Percentiles rank a stretch among this genome's conserved stretches.
Evolutionary conservation across 2,888 invertebrate genomes (phyloP).

Genomic region (Caenorhabditis sulstoni): DNA sequence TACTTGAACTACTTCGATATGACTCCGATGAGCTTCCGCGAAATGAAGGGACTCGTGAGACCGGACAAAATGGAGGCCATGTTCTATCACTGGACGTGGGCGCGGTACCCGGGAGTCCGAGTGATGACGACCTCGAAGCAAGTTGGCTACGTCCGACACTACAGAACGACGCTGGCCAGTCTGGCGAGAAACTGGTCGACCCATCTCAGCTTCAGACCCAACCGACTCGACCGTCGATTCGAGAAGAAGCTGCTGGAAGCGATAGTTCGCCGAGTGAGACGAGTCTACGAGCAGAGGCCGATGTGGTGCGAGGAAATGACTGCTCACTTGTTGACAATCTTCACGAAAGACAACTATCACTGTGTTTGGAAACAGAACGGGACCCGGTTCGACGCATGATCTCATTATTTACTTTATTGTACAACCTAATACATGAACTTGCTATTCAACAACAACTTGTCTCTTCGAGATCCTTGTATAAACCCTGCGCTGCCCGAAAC

Average conservation of each 20-base stretch:
- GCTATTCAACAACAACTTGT: too few relatives aligned
- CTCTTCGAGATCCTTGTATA: too few relatives aligned
- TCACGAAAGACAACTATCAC: not conserved
- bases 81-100: not conserved
- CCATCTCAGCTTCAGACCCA: not conserved
- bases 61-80: not conserved
- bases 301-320: constrained; percentile 5
- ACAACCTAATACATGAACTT: too few relatives aligned
- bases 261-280: not conserved
- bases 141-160: too few relatives aligned
- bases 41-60: not conserved
- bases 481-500: too few relatives aligned
- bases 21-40: not conserved
- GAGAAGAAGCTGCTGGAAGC: constrained; percentile 2
- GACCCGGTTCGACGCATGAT: not conserved
- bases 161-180: too few relatives aligned
- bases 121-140: not conserved
- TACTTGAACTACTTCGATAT: not conserved
- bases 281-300: constrained; percentile 6
- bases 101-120: not conserved
- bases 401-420: too few relatives aligned
- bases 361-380: constrained; percentile 7
- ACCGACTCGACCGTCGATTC: not conserved
- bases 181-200: too few relatives aligned
- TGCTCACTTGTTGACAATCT: not conserved